A percentile compares a stretch with the other conserved stretches of the same genome.
These are phyloP conservation scores for Lithobates pipiens DNA, from an alignment of 2,797 vertebrate species.

Conservation along the genomic window DNA sequence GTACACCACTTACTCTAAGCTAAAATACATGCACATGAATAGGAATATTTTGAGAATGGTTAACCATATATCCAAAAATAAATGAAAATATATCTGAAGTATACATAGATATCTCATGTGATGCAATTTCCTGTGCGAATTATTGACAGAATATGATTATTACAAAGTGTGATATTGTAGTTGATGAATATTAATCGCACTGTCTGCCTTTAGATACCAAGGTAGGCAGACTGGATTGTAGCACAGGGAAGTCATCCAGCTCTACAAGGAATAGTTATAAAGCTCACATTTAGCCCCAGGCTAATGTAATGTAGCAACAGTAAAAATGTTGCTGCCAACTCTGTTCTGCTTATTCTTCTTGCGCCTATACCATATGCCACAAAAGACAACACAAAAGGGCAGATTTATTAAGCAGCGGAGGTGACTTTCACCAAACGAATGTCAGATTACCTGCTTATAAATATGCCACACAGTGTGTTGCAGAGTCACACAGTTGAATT, in stretches of 20 bases:
- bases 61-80: no score
- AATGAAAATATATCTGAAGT: no score
- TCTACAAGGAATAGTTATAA: neutral
- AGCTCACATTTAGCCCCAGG: constrained; percentile 9
- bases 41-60: no score
- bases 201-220: neutral
- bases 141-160: neutral
- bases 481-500: neutral
- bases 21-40: no score
- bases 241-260: neutral
- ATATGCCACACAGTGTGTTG: neutral
- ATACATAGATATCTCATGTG: neutral
- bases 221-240: neutral
- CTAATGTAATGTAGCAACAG: neutral
- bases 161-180: neutral
- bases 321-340: neutral
- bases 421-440: no score
- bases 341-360: neutral
- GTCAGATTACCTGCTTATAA: no score
- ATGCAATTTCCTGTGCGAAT: neutral
- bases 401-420: no score
- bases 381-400: neutral
- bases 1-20: no score
- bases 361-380: neutral
- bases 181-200: neutral